Conservation (phyloP, 2,113 vertebrate genomes). For the Prinia subflava region DNA sequence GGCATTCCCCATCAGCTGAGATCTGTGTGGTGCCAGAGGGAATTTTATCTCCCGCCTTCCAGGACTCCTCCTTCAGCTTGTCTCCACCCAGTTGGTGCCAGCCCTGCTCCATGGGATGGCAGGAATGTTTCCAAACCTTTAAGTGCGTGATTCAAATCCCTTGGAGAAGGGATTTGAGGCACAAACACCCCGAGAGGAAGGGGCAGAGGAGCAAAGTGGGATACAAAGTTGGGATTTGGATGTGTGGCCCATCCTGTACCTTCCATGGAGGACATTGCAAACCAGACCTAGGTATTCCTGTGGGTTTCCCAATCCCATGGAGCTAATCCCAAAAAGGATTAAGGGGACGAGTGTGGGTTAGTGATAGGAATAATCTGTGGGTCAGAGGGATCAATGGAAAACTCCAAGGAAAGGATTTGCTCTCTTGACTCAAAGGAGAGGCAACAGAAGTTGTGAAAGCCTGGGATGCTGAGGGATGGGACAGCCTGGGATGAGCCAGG, state of each 20-base stretch:
- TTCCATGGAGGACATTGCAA: neutral
- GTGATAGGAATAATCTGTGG: conserved; percentile 27
- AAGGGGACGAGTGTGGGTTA: neutral
- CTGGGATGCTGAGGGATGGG: neutral
- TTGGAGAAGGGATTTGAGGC: neutral
- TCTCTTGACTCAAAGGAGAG: neutral
- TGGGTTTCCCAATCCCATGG: neutral
- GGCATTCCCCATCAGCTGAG: neutral
- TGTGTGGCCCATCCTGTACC: neutral
- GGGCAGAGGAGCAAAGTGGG: neutral
- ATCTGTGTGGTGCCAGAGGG: neutral
- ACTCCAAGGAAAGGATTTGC: conserved; percentile 8
- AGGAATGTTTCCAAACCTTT: neutral
- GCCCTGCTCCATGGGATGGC: neutral
- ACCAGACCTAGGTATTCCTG: rapidly evolving
- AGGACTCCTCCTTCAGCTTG: neutral
- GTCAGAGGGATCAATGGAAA: conserved; percentile 15
- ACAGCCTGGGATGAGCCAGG: neutral
- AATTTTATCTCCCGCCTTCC: neutral
- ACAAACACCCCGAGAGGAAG: neutral
- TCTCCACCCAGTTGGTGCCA: rapidly evolving
- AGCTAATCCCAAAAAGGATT: neutral
- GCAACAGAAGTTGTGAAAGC: neutral
- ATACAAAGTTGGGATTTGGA: neutral
- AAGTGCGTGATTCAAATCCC: neutral